Evolutionary conservation across 2,797 vertebrate species (phyloP), one percentile per base, ranked within the genome.

Genomic region (Rhinophrynus dorsalis): DNA sequence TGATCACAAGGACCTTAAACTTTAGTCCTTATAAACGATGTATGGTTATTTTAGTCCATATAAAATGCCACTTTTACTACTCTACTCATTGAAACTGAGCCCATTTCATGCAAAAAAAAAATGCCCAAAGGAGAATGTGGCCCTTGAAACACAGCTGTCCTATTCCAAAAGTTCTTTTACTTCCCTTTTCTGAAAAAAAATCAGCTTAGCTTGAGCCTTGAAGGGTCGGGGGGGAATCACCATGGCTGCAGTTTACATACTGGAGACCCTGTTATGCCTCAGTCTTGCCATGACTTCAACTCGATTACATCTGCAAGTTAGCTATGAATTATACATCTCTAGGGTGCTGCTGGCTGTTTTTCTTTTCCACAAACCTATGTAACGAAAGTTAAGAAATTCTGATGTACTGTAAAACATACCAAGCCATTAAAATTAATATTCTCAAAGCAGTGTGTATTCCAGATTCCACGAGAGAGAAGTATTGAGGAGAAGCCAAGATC

Each of bases 251-350:
- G 48, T 48, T 55, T 47, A 56, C 42, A 29, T 30, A 50, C 30
- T 30, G 6, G 13, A 44, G 30, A 37, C 45, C 48, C 38, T 33
- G 35, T 17, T 1, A 21, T 26, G 21, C 48, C 30, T 64, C 59
- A 71, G 12, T 38, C 27, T 71, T 71, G 24, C 60, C 60, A 71
- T 71, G 68, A 71, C 60, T 15, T 71, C 59, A 71, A 42, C 32
- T 18, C 26, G 15, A 21, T 50, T 54, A 9, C 68, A 64, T 50
- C 33, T 57, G 60, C 33, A 29, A 20, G 54, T n/a, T 7, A 38
- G 33, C n/a, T 48, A 44, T 64, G 32, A 17, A 57, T 48, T 70
- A 55, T 23, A 35, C 38, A 13, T 62, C 38, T 54, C 67, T 3
- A 7, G 57, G 29, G 67, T 1, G 9, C 8, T 9, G n/a, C 12